These are phyloP conservation scores for Sebastes taczanowskii DNA, from an alignment of 2,797 vertebrate genomes.

Conservation along the genomic window DNA sequence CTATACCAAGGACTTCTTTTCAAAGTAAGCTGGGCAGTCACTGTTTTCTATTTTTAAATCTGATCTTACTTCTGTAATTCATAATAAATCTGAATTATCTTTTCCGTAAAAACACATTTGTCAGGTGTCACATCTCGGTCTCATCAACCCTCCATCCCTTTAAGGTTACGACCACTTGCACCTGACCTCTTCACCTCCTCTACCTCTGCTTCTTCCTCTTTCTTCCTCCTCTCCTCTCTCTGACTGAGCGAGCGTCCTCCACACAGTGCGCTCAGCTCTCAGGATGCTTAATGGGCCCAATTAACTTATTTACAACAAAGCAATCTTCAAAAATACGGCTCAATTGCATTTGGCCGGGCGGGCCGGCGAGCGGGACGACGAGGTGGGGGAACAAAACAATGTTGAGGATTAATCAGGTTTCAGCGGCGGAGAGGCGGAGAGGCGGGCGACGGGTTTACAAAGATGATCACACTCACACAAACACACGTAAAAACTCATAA, in stretches of 20 bases:
- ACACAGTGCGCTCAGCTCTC: conserved; percentile 23
- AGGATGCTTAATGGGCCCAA: conserved; percentile 61
- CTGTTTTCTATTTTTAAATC: too few species aligned
- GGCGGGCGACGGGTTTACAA: background rate
- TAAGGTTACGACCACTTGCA: background rate
- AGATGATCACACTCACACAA: background rate
- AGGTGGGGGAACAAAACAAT: conserved; percentile 23
- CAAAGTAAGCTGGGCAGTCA: too few species aligned
- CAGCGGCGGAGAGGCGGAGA: background rate
- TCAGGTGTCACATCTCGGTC: background rate
- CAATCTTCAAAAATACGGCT: conserved; percentile 43
- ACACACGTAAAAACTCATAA: background rate
- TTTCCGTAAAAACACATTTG: background rate
- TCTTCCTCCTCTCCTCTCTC: conserved; percentile 1
- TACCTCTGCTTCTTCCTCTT: background rate
- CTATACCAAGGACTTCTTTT: too few species aligned
- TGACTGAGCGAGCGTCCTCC: conserved; percentile 22
- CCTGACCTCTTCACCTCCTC: background rate
- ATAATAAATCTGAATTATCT: background rate
- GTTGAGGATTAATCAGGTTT: conserved; percentile 34
- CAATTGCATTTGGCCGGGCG: conserved; percentile 15
- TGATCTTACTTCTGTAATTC: too few species aligned
- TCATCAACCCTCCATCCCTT: background rate
- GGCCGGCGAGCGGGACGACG: background rate
- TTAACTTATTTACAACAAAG: conserved; percentile 57